phyloP scores from a whole-genome alignment of 1,140 invertebrate species.

The Diabrotica undecimpunctata region DNA sequence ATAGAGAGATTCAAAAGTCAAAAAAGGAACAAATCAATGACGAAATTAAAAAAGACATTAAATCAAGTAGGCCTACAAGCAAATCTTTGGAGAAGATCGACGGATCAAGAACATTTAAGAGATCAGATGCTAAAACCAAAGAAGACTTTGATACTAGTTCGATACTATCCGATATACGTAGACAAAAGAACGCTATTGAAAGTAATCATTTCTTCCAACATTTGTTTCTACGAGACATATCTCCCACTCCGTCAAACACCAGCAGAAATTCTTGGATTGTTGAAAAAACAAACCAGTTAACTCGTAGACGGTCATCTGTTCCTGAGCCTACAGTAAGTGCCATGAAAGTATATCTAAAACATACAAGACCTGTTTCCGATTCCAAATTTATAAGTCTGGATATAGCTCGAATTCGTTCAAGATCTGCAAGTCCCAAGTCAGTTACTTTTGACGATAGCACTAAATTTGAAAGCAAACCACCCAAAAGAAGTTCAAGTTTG shows the following conservation, averaged over 20 bases:
- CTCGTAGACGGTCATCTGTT: slow-evolving; percentile 49
- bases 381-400: slow-evolving; percentile 70
- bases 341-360: slow-evolving; percentile 59
- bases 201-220: slow-evolving; percentile 68
- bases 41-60: slow-evolving; percentile 38
- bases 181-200: slow-evolving; percentile 55
- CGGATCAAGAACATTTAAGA: background rate
- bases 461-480: slow-evolving; percentile 38
- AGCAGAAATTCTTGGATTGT: slow-evolving; percentile 54
- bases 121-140: slow-evolving; percentile 15
- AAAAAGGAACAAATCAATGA: slow-evolving; percentile 43
- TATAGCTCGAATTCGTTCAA: slow-evolving; percentile 33
- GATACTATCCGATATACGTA: slow-evolving; percentile 52
- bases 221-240: slow-evolving; percentile 57
- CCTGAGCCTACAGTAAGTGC: slow-evolving; percentile 57
- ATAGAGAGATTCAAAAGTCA: slow-evolving; percentile 28
- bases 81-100: slow-evolving; percentile 36
- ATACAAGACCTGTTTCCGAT: slow-evolving; percentile 66
- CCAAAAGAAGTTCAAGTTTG: slow-evolving; percentile 51
- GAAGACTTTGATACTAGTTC: slow-evolving; percentile 15
- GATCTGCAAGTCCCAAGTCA: slow-evolving; percentile 41
- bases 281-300: slow-evolving; percentile 62
- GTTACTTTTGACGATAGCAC: slow-evolving; percentile 36
- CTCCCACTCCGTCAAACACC: slow-evolving; percentile 41
- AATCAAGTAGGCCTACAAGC: slow-evolving; percentile 29